Percentiles rank a stretch among this genome's conserved stretches.
Evolutionary conservation across 2,888 invertebrate species (phyloP).

Genomic region (Sicus ferrugineus): DNA sequence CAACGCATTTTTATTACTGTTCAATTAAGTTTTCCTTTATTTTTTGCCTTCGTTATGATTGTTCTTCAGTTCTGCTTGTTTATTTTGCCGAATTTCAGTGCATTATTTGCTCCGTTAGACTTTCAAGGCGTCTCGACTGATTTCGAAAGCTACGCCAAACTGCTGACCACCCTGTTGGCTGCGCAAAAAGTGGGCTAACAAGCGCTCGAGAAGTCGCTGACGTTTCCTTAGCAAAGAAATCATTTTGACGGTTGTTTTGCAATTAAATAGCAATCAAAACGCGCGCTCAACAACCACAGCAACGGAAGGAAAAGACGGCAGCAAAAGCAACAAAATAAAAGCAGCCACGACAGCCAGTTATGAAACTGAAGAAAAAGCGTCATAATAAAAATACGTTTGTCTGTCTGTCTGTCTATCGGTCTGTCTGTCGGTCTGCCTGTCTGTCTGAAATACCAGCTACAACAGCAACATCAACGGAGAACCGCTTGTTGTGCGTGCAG

Average conservation of each 20-base stretch:
- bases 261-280: conserved; percentile 16
- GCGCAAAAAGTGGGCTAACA: not conserved
- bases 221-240: conserved; percentile 16
- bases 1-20: too few relatives aligned
- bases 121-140: not conserved
- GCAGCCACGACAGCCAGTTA: conserved; percentile 12
- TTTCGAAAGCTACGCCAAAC: not conserved
- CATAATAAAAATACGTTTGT: not conserved
- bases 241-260: conserved; percentile 15
- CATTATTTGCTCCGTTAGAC: too few relatives aligned
- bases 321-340: not conserved
- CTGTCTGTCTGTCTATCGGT: conserved; percentile 10
- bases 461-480: not conserved
- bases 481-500: not conserved
- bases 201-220: conserved; percentile 20
- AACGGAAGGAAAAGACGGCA: not conserved
- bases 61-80: too few relatives aligned
- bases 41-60: too few relatives aligned
- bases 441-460: not conserved
- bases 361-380: conserved; percentile 3
- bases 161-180: conserved; percentile 25
- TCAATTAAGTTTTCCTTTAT: too few relatives aligned
- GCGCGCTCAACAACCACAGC: too few relatives aligned
- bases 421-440: not conserved
- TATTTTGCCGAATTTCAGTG: too few relatives aligned